A percentile compares a stretch with the other conserved stretches of the same genome.
Evolutionary conservation across 2,113 vertebrate species (phyloP).

Genomic region (Marmota monax): DNA sequence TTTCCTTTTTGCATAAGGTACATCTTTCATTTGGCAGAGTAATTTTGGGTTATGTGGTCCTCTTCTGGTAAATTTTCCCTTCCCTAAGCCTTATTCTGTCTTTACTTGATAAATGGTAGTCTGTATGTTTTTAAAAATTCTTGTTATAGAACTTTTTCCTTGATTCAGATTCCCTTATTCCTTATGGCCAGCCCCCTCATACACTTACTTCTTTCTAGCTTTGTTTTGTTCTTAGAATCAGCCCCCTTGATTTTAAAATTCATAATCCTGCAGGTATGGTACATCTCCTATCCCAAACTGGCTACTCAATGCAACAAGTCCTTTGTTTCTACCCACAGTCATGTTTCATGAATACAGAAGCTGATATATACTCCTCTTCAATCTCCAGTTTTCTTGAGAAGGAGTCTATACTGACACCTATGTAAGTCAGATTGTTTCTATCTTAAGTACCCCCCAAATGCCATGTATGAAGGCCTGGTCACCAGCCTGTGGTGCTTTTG

Average conservation of each 20-base stretch:
- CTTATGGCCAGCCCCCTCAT: too few species aligned
- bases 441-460: background rate
- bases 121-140: too few species aligned
- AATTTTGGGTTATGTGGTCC: conserved; percentile 4
- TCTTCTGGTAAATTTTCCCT: background rate
- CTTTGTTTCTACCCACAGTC: background rate
- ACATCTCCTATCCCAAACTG: background rate
- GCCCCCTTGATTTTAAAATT: conserved; percentile 30
- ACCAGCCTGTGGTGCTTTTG: too few species aligned
- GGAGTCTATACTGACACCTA: background rate
- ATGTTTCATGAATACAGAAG: conserved; percentile 33
- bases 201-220: background rate
- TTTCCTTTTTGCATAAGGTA: conserved; percentile 15
- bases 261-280: background rate
- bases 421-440: background rate
- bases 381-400: too few species aligned
- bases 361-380: background rate
- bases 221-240: conserved; percentile 26
- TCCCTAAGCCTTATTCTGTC: background rate
- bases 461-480: too few species aligned
- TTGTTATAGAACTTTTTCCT: too few species aligned
- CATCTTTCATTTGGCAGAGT: conserved; percentile 6
- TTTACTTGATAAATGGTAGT: too few species aligned
- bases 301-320: background rate
- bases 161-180: too few species aligned